A percentile compares a stretch with the other conserved stretches of the same genome.
Evolutionary conservation across 2,797 vertebrate species (phyloP).

Genomic region (Chelidonichthys spinosus): DNA sequence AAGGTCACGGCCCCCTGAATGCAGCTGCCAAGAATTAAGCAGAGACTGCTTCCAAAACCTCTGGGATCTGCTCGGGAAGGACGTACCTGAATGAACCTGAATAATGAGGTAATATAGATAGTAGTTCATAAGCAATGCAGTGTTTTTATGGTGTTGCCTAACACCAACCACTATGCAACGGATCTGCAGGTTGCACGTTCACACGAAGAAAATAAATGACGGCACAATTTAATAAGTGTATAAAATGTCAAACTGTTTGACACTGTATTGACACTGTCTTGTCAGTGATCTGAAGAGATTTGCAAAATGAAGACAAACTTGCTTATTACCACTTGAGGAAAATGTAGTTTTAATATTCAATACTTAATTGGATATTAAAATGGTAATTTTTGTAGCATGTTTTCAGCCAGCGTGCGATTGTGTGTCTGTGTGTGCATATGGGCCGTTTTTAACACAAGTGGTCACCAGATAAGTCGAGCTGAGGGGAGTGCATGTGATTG

Average conservation of each 20-base stretch:
- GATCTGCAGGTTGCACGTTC: not conserved
- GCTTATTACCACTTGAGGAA: not conserved
- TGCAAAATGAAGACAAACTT: not conserved
- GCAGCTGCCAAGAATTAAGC: constrained; percentile 33
- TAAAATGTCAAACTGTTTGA: too few relatives aligned
- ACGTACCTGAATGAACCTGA: constrained; percentile 34
- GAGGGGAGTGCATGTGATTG: constrained; percentile 54
- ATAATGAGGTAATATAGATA: constrained; percentile 31
- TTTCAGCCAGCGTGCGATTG: constrained; percentile 6
- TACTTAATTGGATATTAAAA: constrained; percentile 12
- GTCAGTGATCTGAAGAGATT: not conserved
- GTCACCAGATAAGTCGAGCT: constrained; percentile 35
- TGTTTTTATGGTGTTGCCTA: constrained; percentile 4
- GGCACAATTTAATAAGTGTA: not conserved
- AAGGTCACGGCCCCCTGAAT: constrained; percentile 45
- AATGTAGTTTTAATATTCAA: constrained; percentile 23
- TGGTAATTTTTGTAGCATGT: not conserved
- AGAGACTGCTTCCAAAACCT: constrained; percentile 24
- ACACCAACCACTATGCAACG: not conserved
- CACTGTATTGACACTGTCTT: not conserved
- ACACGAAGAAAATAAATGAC: not conserved
- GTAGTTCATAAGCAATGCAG: constrained; percentile 9
- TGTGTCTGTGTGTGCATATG: not conserved
- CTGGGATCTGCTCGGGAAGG: constrained; percentile 27
- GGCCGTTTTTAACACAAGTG: constrained; percentile 29